Evolutionary conservation across 2,888 invertebrate genomes (phyloP).

Genomic region (Deilephila porcellus): DNA sequence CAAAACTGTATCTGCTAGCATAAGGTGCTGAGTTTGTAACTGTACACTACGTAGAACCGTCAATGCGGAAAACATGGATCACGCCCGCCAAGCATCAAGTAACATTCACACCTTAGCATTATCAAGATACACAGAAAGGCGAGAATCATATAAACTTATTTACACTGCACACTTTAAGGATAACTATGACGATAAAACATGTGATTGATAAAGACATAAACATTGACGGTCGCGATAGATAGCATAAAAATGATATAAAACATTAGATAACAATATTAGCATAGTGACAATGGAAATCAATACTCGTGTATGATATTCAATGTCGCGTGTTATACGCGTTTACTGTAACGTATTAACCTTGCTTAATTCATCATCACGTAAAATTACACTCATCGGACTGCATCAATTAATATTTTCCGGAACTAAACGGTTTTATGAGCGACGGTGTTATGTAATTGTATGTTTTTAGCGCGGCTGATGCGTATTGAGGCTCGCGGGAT

Average conservation of each 20-base stretch:
- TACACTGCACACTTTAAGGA: not conserved
- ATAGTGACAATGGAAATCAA: slow-evolving; percentile 60
- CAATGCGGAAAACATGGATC: slow-evolving; percentile 22
- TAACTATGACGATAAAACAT: slow-evolving; percentile 21
- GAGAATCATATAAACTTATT: slow-evolving; percentile 1
- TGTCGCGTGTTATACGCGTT: slow-evolving; percentile 50
- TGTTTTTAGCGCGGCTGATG: slow-evolving; percentile 34
- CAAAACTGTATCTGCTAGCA: not conserved
- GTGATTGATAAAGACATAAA: slow-evolving; percentile 21
- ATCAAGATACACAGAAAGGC: not conserved
- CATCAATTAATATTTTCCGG: slow-evolving; percentile 47
- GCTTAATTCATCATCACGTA: slow-evolving; percentile 35
- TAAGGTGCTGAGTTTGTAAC: slow-evolving; percentile 3
- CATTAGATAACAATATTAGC: slow-evolving; percentile 15
- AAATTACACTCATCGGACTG: slow-evolving; percentile 29
- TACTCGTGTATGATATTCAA: slow-evolving; percentile 57
- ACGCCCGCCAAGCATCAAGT: slow-evolving; percentile 9
- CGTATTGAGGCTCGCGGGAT: slow-evolving; percentile 30
- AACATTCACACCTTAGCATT: not conserved
- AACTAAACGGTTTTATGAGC: slow-evolving; percentile 36
- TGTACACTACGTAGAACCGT: slow-evolving; percentile 9
- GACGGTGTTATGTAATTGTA: slow-evolving; percentile 41
- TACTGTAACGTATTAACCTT: slow-evolving; percentile 41
- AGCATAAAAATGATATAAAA: slow-evolving; percentile 11
- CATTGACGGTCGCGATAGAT: not conserved